Evolutionary conservation across 2,888 invertebrate genomes (phyloP).

Genomic region (Caenorhabditis angaria): DNA sequence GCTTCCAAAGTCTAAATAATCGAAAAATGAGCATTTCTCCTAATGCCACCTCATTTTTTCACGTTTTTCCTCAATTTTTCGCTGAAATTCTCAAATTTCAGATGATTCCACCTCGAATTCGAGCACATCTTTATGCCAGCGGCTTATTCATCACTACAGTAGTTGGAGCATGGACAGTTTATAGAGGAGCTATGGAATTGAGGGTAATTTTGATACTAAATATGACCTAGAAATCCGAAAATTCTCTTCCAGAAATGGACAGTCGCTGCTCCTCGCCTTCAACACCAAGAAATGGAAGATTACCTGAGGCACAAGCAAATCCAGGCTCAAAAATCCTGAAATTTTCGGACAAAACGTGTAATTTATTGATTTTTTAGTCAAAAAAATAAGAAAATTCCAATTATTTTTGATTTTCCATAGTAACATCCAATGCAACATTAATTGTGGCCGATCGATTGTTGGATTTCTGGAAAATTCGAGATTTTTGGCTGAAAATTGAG

Average conservation of each 20-base stretch:
- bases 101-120: constrained; percentile 18
- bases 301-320: constrained; percentile 29
- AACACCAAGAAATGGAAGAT: constrained; percentile 43
- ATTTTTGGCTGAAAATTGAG: not conserved
- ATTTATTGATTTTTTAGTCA: no score
- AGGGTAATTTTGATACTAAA: constrained; percentile 16
- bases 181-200: constrained; percentile 32
- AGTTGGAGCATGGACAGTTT: constrained; percentile 20
- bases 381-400: no score
- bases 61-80: no score
- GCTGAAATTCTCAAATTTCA: not conserved
- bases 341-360: no score
- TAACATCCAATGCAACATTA: constrained; percentile 38
- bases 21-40: no score
- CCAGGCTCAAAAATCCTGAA: constrained; percentile 17
- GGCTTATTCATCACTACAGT: constrained; percentile 23
- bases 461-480: constrained; percentile 13
- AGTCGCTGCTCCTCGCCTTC: constrained; percentile 30
- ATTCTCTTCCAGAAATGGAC: constrained; percentile 27
- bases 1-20: no score
- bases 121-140: constrained; percentile 28
- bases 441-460: constrained; percentile 32
- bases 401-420: not conserved
- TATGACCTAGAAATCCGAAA: no score
- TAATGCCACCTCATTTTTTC: no score